These are phyloP conservation scores for Cosmia pyralina DNA, from an alignment of 2,888 invertebrate genomes.

Conservation along the genomic window DNA sequence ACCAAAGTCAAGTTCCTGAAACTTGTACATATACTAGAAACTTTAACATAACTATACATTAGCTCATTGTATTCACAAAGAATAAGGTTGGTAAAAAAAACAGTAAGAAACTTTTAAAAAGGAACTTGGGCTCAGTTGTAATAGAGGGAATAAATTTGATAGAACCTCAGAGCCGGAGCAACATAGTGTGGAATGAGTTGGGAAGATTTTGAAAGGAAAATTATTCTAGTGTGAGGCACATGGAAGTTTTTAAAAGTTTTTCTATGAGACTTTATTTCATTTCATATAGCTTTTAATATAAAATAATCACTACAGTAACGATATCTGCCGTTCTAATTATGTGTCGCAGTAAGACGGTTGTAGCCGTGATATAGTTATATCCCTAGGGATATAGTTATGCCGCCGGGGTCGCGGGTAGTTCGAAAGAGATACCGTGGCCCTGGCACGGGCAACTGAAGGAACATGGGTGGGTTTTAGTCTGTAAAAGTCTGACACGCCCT, in stretches of 20 bases:
- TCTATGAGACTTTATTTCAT: background rate
- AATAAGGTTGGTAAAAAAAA: constrained; percentile 50
- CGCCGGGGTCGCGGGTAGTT: too few relatives aligned
- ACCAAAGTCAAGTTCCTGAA: constrained; percentile 31
- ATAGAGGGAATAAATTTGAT: constrained; percentile 78
- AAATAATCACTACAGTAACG: background rate
- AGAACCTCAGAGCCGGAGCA: constrained; percentile 63
- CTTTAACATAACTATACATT: constrained; percentile 68
- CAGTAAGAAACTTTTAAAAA: constrained; percentile 59
- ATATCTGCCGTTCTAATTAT: too few relatives aligned
- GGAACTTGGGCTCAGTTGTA: constrained; percentile 67
- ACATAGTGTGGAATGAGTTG: constrained; percentile 31
- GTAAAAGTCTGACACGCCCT: too few relatives aligned
- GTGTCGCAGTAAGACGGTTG: too few relatives aligned
- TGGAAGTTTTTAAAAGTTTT: constrained; percentile 29
- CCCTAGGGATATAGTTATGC: too few relatives aligned
- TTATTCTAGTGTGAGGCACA: constrained; percentile 35
- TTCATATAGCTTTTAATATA: background rate
- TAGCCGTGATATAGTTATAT: too few relatives aligned
- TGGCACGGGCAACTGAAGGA: too few relatives aligned
- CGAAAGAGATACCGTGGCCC: too few relatives aligned
- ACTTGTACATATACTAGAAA: constrained; percentile 60
- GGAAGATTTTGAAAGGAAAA: constrained; percentile 46
- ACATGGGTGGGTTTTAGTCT: too few relatives aligned
- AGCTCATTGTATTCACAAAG: constrained; percentile 69